Conservation (phyloP, 1,140 invertebrate genomes). For the Sinella curviseta region DNA sequence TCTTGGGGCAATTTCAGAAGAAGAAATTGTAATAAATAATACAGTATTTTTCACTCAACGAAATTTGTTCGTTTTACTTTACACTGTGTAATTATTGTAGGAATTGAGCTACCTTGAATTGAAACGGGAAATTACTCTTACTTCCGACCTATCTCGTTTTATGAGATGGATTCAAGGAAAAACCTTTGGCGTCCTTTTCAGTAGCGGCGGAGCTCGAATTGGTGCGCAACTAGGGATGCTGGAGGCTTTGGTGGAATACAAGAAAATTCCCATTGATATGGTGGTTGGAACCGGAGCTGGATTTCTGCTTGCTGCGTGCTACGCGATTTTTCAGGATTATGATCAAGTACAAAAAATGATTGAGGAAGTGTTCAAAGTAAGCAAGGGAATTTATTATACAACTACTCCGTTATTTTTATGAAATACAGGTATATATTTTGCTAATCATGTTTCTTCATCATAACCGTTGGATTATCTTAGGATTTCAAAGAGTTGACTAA, state of each 20-base stretch:
- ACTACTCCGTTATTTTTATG: too few relatives aligned
- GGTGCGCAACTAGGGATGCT: conserved; percentile 14
- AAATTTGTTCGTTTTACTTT: not conserved
- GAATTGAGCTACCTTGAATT: not conserved
- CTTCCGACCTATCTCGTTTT: conserved; percentile 6
- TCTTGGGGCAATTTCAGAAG: not conserved
- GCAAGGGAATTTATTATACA: too few relatives aligned
- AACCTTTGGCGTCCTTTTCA: conserved; percentile 3
- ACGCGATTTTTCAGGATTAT: conserved; percentile 17
- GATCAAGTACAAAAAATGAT: not conserved
- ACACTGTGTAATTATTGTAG: not conserved
- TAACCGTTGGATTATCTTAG: not conserved
- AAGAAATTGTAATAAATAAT: not conserved
- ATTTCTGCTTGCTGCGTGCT: not conserved
- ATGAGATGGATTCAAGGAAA: not conserved
- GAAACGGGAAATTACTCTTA: not conserved
- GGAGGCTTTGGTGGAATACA: not conserved
- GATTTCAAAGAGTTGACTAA: not conserved
- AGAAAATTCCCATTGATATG: conserved; percentile 19
- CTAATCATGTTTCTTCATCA: not conserved
- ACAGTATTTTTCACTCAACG: not conserved
- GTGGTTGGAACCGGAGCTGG: conserved; percentile 8
- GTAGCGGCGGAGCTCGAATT: conserved; percentile 15
- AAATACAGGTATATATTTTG: not conserved
- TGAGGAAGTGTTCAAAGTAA: conserved; percentile 8